Conservation (phyloP, 2,888 invertebrate genomes). For the Drosophila crucigera region DNA sequence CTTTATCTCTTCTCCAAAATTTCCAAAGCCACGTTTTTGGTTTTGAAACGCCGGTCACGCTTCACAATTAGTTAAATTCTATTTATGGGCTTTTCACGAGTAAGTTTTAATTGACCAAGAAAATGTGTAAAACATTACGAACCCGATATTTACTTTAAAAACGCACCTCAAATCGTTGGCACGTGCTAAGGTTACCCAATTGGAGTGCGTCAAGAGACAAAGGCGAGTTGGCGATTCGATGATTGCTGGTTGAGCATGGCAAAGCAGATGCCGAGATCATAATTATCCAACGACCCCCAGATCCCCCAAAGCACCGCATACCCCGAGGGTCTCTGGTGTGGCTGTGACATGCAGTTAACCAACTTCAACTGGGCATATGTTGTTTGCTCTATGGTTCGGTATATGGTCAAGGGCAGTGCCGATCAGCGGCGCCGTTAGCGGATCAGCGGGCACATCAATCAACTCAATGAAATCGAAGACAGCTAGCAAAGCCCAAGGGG, state of each 20-base stretch:
- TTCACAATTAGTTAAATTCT: slow-evolving; percentile 8
- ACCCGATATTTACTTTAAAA: slow-evolving; percentile 37
- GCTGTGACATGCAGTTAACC: slow-evolving; percentile 54
- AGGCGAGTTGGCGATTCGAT: slow-evolving; percentile 55
- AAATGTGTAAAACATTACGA: slow-evolving; percentile 21
- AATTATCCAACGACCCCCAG: slow-evolving; percentile 69
- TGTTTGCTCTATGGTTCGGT: slow-evolving; percentile 38
- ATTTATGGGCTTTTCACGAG: slow-evolving; percentile 12
- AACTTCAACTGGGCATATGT: slow-evolving; percentile 36
- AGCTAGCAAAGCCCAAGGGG: slow-evolving; percentile 48
- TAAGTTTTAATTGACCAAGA: slow-evolving; percentile 9
- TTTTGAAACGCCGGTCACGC: slow-evolving; percentile 6
- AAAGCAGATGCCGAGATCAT: slow-evolving; percentile 41
- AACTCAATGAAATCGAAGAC: slow-evolving; percentile 78
- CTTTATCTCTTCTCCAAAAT: not conserved
- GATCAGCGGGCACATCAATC: slow-evolving; percentile 79
- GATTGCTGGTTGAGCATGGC: slow-evolving; percentile 21
- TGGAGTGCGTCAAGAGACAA: slow-evolving; percentile 47
- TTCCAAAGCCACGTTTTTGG: slow-evolving; percentile 1
- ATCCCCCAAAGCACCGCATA: slow-evolving; percentile 31
- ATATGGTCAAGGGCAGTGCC: slow-evolving; percentile 74
- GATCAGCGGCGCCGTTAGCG: slow-evolving; percentile 56
- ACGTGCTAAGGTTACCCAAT: slow-evolving; percentile 78
- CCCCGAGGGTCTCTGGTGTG: slow-evolving; percentile 74
- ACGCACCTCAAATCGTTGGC: slow-evolving; percentile 66